Percentiles rank a stretch among this genome's conserved stretches.
Conservation (phyloP, 2,888 invertebrate species). For the Apantesis nais region DNA sequence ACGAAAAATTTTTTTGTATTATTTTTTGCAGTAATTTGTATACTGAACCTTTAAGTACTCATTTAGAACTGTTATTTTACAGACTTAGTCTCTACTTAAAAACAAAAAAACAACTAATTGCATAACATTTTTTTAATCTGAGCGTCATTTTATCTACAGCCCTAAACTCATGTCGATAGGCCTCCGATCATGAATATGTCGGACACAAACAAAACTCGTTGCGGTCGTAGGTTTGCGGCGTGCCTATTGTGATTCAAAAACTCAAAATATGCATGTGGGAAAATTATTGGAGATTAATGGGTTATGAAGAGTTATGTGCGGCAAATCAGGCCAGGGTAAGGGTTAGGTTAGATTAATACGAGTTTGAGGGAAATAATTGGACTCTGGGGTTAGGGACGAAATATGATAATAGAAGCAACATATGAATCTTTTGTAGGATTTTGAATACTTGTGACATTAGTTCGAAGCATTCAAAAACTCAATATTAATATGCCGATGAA, state of each 20-base stretch:
- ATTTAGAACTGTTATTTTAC: no score
- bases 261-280: slow-evolving; percentile 38
- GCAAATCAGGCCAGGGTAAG: slow-evolving; percentile 11
- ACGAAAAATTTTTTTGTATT: no score
- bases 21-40: no score
- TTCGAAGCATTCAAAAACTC: background rate
- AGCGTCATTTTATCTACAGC: slow-evolving; percentile 49
- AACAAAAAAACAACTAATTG: background rate
- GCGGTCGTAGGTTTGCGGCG: slow-evolving; percentile 16
- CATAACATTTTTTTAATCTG: background rate
- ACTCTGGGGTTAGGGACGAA: slow-evolving; percentile 17
- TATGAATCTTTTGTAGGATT: background rate
- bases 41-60: no score
- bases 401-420: background rate
- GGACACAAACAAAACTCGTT: slow-evolving; percentile 37
- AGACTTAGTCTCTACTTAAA: no score
- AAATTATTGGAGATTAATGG: slow-evolving; percentile 47
- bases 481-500: background rate
- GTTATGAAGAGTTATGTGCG: slow-evolving; percentile 34
- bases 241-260: slow-evolving; percentile 22
- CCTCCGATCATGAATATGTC: slow-evolving; percentile 47
- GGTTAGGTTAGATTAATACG: slow-evolving; percentile 22
- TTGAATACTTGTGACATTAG: background rate
- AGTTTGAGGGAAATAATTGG: slow-evolving; percentile 21
- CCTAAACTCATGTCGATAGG: slow-evolving; percentile 45